phyloP scores from a whole-genome alignment of 2,113 vertebrate genomes.

The pig (Sus scrofa) region T2T-Sscrofa CM000826.6:93685501-93686000 shows the following conservation, averaged over 20 bases:
- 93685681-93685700: neutral
- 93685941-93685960: too few species aligned
- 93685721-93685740: neutral
- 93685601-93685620: neutral
- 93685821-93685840: too few species aligned
- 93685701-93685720: constrained; percentile 18
- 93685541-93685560: neutral
- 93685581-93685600: neutral
- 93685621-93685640: neutral
- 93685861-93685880: too few species aligned
- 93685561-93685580: neutral
- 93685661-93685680: neutral
- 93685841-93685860: too few species aligned
- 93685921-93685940: too few species aligned
- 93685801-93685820: too few species aligned
- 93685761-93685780: too few species aligned
- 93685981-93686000: neutral
- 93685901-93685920: too few species aligned
- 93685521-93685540: neutral
- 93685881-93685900: too few species aligned
- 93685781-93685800: too few species aligned
- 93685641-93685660: neutral
- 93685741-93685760: too few species aligned
- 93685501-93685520: neutral
- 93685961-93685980: too few species aligned